Evolutionary conservation across 2,888 invertebrate genomes (phyloP).

Genomic region (Acrobasis consociella): DNA sequence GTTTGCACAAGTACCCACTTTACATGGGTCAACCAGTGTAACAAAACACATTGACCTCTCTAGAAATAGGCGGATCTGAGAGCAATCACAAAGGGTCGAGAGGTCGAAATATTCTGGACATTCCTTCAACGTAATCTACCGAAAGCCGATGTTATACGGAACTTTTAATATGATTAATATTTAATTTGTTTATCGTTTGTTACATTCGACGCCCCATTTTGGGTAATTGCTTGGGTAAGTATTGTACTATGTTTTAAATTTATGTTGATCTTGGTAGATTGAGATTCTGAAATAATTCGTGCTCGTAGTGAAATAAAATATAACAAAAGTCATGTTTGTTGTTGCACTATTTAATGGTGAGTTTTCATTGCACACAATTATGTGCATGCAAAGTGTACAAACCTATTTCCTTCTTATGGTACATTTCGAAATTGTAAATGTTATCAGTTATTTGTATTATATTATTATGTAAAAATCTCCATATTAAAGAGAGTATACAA

Average conservation of each 20-base stretch:
- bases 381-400: too few species aligned
- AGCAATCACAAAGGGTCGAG: conserved; percentile 24
- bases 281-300: too few species aligned
- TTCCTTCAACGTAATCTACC: conserved; percentile 49
- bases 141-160: conserved; percentile 54
- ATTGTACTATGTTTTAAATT: conserved; percentile 2
- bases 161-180: conserved; percentile 64
- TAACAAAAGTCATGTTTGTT: too few species aligned
- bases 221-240: neutral
- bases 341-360: too few species aligned
- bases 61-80: conserved; percentile 1
- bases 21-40: conserved; percentile 28
- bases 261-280: neutral
- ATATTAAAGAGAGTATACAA: too few species aligned
- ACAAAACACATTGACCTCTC: conserved; percentile 34
- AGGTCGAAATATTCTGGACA: conserved; percentile 41
- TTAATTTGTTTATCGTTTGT: conserved; percentile 56
- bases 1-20: conserved; percentile 61
- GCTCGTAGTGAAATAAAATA: too few species aligned
- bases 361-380: too few species aligned
- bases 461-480: too few species aligned
- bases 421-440: too few species aligned
- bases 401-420: too few species aligned
- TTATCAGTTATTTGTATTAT: too few species aligned
- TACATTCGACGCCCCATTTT: conserved; percentile 18